Percentiles rank a stretch among this genome's conserved stretches.
Evolutionary conservation across 2,113 vertebrate genomes (phyloP).

Genomic region (Limnothrissa miodon): DNA sequence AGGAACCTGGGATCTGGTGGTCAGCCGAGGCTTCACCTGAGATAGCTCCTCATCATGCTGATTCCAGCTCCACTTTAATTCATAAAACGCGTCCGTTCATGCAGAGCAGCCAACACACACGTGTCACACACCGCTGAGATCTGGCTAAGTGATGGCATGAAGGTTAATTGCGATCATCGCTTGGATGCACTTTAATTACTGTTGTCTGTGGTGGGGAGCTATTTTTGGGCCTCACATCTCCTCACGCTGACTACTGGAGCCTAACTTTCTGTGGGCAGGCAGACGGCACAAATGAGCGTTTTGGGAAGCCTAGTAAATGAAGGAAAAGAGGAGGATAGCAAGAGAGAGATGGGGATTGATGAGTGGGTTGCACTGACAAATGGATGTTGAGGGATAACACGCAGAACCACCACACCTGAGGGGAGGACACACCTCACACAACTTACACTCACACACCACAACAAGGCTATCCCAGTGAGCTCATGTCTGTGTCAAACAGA

Average conservation of each 20-base stretch:
- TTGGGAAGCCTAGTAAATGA: background rate
- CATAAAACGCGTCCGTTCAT: background rate
- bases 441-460: background rate
- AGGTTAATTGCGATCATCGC: conserved; percentile 13
- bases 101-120: background rate
- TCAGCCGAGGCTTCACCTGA: background rate
- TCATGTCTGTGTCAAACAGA: background rate
- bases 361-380: background rate
- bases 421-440: background rate
- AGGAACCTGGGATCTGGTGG: background rate
- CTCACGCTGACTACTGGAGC: conserved; percentile 2
- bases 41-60: background rate
- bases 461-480: conserved; percentile 4
- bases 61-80: background rate
- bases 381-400: background rate
- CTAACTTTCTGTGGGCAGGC: background rate
- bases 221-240: background rate
- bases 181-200: conserved; percentile 18
- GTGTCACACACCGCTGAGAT: background rate
- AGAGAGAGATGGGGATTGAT: background rate
- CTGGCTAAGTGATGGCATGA: conserved; percentile 5
- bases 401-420: background rate
- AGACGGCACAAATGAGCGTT: background rate
- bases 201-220: background rate
- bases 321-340: background rate